Evolutionary conservation across 2,113 vertebrate species (phyloP).

Genomic region (Chrysochloris asiatica): DNA sequence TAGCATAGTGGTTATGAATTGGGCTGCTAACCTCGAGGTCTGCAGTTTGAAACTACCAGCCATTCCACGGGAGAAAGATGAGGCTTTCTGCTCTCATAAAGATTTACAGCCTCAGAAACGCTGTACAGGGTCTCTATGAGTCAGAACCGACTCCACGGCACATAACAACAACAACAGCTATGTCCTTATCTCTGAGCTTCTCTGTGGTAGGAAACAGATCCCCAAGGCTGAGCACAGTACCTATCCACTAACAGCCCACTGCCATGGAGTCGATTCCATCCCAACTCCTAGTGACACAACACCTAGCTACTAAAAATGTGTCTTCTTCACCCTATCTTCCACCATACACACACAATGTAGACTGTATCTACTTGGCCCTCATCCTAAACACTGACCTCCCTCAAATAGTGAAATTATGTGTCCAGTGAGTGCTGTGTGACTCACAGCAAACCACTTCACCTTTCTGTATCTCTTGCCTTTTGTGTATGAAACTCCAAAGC

Average conservation of each 20-base stretch:
- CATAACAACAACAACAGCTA: too few relatives aligned
- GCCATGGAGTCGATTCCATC: too few relatives aligned
- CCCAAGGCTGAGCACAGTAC: neutral
- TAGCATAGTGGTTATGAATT: too few relatives aligned
- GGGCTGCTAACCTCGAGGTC: too few relatives aligned
- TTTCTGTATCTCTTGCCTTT: neutral
- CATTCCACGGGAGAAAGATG: too few relatives aligned
- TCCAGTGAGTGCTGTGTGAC: neutral
- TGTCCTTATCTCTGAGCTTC: conserved; percentile 38
- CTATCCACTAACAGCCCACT: too few relatives aligned
- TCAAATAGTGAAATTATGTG: neutral
- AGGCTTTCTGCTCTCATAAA: too few relatives aligned
- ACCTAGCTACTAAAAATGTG: neutral
- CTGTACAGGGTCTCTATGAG: too few relatives aligned
- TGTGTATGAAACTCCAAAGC: accelerated
- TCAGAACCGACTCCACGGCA: too few relatives aligned
- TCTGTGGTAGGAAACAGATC: neutral
- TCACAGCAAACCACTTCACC: neutral
- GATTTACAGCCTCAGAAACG: too few relatives aligned
- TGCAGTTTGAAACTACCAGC: too few relatives aligned
- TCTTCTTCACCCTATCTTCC: neutral
- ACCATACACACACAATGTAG: neutral
- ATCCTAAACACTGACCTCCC: neutral
- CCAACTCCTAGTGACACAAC: neutral
- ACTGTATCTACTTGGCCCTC: neutral